Percentiles rank a stretch among this genome's conserved stretches.
These are phyloP conservation scores for Iphiclides podalirius DNA, from an alignment of 2,888 invertebrate species.

Conservation along the genomic window DNA sequence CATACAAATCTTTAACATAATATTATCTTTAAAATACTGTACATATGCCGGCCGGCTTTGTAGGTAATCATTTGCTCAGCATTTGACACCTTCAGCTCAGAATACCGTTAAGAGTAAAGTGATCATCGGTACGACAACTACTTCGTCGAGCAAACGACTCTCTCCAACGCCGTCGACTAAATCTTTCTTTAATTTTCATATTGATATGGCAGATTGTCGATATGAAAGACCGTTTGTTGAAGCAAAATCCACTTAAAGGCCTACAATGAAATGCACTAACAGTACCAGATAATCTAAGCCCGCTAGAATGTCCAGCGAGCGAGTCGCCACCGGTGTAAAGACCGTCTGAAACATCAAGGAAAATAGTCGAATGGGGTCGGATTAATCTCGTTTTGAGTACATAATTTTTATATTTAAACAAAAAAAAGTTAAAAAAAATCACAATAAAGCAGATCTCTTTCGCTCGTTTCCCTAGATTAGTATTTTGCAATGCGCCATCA, in stretches of 20 bases:
- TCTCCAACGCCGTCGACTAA: constrained; percentile 61
- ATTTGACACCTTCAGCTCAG: constrained; percentile 18
- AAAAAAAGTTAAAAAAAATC: constrained; percentile 51
- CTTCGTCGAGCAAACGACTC: constrained; percentile 53
- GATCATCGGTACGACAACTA: no score
- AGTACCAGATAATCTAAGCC: constrained; percentile 50
- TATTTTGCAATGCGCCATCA: constrained; percentile 23
- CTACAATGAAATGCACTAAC: constrained; percentile 69
- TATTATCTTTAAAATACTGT: constrained; percentile 90
- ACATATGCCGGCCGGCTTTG: constrained; percentile 75
- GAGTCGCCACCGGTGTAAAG: constrained; percentile 48
- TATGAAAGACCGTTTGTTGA: constrained; percentile 76
- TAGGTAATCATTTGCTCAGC: constrained; percentile 58
- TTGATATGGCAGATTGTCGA: constrained; percentile 86
- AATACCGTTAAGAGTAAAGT: no score
- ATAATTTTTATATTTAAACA: constrained; percentile 47
- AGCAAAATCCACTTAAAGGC: constrained; percentile 59
- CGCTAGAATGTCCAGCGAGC: constrained; percentile 43
- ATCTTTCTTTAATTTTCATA: constrained; percentile 73
- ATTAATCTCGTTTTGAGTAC: constrained; percentile 76
- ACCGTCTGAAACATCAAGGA: constrained; percentile 49
- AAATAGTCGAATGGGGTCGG: constrained; percentile 50
- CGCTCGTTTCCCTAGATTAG: constrained; percentile 37
- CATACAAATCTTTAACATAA: constrained; percentile 90
- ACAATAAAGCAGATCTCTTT: constrained; percentile 72